These are phyloP conservation scores for Drosophila yooni DNA, from an alignment of 2,888 invertebrate genomes.

Conservation along the genomic window DNA sequence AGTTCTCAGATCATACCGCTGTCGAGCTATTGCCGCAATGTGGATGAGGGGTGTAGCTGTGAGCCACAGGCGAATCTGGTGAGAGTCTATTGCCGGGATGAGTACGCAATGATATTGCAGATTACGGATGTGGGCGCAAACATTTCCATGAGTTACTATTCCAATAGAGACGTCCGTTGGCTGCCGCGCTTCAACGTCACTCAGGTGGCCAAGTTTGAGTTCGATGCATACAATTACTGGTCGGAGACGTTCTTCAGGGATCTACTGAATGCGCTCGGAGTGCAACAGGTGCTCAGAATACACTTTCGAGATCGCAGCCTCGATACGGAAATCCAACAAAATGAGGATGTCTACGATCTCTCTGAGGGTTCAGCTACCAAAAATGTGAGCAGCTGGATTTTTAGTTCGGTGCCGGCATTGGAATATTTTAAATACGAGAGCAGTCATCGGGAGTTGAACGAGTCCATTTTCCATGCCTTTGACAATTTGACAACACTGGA, in stretches of 20 bases:
- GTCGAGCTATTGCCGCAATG: constrained; percentile 54
- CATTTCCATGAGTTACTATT: constrained; percentile 65
- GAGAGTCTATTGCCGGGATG: constrained; percentile 54
- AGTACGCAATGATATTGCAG: constrained; percentile 64
- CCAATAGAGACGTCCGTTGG: constrained; percentile 38
- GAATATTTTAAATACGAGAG: constrained; percentile 63
- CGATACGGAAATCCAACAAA: constrained; percentile 29
- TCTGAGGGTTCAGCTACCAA: not conserved
- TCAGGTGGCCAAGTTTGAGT: constrained; percentile 60
- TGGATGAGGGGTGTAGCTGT: constrained; percentile 45
- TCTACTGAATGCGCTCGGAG: constrained; percentile 50
- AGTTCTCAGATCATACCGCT: constrained; percentile 62
- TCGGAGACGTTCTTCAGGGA: constrained; percentile 58
- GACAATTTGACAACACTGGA: constrained; percentile 49
- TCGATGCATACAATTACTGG: constrained; percentile 70
- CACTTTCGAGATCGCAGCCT: constrained; percentile 64
- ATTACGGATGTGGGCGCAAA: constrained; percentile 50
- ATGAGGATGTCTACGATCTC: not conserved
- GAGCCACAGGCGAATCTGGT: constrained; percentile 67
- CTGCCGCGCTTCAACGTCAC: constrained; percentile 57
- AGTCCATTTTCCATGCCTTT: constrained; percentile 56
- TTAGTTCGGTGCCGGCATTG: constrained; percentile 54
- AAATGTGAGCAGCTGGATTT: constrained; percentile 55
- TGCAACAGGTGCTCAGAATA: constrained; percentile 46
- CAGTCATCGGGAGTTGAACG: constrained; percentile 37